A percentile compares a stretch with the other conserved stretches of the same genome.
Conservation (phyloP, 2,888 invertebrate genomes). For the Alcis repandata region DNA sequence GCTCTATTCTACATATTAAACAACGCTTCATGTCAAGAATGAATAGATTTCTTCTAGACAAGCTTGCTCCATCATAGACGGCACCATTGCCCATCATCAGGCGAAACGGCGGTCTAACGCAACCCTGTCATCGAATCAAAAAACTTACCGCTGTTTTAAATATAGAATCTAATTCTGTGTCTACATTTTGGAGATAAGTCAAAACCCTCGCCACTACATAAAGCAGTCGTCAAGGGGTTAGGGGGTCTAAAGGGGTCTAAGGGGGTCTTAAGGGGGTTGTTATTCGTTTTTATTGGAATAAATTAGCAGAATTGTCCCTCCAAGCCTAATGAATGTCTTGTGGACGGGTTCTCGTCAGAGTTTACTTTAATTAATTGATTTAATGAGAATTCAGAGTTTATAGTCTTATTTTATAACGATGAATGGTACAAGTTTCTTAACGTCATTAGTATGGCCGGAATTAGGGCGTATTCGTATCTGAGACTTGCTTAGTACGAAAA, state of each 20-base stretch:
- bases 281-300: conserved; percentile 77
- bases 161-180: conserved; percentile 8
- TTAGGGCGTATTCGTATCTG: conserved; percentile 5
- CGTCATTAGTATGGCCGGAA: conserved; percentile 24
- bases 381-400: conserved; percentile 58
- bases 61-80: no score
- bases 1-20: no score
- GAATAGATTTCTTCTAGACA: no score
- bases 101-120: no score
- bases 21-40: not conserved
- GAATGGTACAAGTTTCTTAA: conserved; percentile 30
- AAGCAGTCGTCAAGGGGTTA: conserved; percentile 48
- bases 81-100: no score
- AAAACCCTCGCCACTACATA: conserved; percentile 35
- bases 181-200: conserved; percentile 26
- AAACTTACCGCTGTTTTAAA: not conserved
- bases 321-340: conserved; percentile 78
- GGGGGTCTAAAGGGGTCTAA: conserved; percentile 46
- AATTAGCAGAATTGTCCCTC: conserved; percentile 78
- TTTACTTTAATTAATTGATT: conserved; percentile 74
- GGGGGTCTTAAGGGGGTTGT: conserved; percentile 55
- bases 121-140: no score
- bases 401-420: conserved; percentile 41
- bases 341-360: conserved; percentile 64
- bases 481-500: not conserved